Evolutionary conservation across 2,888 invertebrate genomes (phyloP).

Genomic region (Quadroppia sp.): DNA sequence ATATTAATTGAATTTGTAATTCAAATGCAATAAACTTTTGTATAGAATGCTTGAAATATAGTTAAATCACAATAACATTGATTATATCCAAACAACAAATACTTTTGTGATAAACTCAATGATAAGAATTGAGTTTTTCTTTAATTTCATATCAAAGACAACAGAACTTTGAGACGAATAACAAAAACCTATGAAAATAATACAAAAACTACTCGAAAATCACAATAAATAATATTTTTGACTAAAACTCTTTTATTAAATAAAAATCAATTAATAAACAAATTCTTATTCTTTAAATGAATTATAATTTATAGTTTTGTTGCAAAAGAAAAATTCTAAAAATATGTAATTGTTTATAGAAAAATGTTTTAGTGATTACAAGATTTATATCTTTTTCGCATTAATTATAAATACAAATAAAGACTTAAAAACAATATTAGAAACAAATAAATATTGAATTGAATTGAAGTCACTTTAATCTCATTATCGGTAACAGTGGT

Average conservation of each 20-base stretch:
- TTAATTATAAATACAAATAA: neutral
- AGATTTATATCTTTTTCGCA: neutral
- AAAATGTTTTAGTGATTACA: too few species aligned
- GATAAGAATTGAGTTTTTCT: neutral
- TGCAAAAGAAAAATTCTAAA: too few species aligned
- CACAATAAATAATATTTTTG: too few species aligned
- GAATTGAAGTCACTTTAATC: slow-evolving; percentile 1
- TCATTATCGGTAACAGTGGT: slow-evolving; percentile 20
- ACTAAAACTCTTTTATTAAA: too few species aligned
- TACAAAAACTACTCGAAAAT: too few species aligned
- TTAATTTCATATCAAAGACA: neutral
- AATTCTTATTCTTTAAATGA: too few species aligned
- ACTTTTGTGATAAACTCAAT: neutral
- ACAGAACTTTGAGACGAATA: slow-evolving; percentile 20
- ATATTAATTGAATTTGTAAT: too few species aligned
- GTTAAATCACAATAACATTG: neutral
- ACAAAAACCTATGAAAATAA: too few species aligned
- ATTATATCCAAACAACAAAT: slow-evolving; percentile 23
- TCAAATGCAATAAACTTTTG: neutral
- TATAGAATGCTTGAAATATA: neutral
- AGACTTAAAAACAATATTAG: neutral
- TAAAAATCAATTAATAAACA: too few species aligned
- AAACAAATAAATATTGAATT: neutral
- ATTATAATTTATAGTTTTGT: too few species aligned
- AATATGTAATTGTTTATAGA: too few species aligned